Evolutionary conservation across 2,888 invertebrate genomes (phyloP), one percentile per base, ranked within the genome.

Genomic region (Agriotes lineatus): DNA sequence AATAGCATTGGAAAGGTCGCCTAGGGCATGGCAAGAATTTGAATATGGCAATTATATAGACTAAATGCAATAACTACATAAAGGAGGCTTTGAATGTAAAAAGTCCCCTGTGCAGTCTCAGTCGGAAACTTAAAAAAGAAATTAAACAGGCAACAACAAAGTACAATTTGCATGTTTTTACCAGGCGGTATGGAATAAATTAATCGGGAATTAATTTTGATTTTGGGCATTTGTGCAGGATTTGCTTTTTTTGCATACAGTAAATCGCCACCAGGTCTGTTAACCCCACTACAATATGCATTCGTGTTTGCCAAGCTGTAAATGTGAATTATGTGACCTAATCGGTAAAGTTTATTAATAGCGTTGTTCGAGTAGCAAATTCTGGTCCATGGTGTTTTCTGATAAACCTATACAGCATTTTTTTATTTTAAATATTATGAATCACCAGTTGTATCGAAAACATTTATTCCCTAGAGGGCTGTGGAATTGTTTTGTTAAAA

Each of bases 121-220:
- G 14, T 1, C 14, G 42, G 18, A 16, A 42, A 42, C 42, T 42
- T 5, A 42, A 42, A 42, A 42, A 16, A 12, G 1, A 2, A 39
- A 39, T 39, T 39, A 39, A 39, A 14, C 12, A 39, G 1, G 5
- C 42, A 42, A 42, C 16, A 42, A 42, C 42, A 18, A 20, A 22
- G 20, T 14, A 22, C 20, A 48, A 48, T 48, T 48, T 48, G 48
- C 48, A 48, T 48, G 22, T 48, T 22, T 48, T 20, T 22, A 48
- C 20, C 12, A 12, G 20, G 12, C 48, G n/a, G 22, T 22, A 10
- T 22, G 12, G 48, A 48, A 48, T 48, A 48, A 48, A 48, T 48
- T 48, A 48, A 48, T 48, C 48, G 48, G 12, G 48, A 48, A 48
- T 48, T 48, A 48, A 48, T 48, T 48, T 48, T 20, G 48, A 48